phyloP scores from a whole-genome alignment of 2,797 vertebrate species.

The Sternotherus odoratus region DNA sequence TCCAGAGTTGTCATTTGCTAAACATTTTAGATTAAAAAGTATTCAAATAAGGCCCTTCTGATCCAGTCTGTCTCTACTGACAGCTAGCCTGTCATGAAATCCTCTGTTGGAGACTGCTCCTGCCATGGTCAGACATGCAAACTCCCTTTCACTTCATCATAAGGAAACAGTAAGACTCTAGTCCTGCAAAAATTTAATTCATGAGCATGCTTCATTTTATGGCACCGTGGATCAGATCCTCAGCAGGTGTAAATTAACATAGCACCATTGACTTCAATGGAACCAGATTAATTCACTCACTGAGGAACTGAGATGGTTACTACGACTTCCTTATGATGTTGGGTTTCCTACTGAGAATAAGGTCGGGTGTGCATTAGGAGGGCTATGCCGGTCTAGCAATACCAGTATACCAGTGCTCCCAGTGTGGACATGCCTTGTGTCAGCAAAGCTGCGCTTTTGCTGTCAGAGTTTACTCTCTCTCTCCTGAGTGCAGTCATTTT shows the following conservation, averaged over 20 bases:
- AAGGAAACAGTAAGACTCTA: neutral
- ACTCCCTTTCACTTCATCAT: neutral
- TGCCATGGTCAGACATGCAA: neutral
- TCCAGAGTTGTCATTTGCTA: neutral
- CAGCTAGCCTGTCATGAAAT: neutral
- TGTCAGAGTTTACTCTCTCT: neutral
- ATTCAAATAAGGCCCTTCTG: neutral
- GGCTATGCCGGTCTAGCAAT: neutral
- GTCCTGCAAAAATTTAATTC: neutral
- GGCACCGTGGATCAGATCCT: neutral
- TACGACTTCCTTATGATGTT: neutral
- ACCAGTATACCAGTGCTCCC: neutral
- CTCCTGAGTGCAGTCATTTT: neutral
- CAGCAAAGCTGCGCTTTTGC: neutral
- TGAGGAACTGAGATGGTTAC: neutral
- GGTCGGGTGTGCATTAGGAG: neutral
- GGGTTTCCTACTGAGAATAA: neutral
- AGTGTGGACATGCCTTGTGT: neutral
- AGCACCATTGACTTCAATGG: neutral
- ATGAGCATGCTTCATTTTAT: neutral
- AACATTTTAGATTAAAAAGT: neutral
- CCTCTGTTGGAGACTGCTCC: neutral
- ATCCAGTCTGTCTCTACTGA: neutral
- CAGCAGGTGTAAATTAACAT: neutral
- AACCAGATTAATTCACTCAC: neutral